Percentiles rank a stretch among this genome's conserved stretches.
phyloP scores from a whole-genome alignment of 2,888 invertebrate genomes.

The Physocephala rufipes region DNA sequence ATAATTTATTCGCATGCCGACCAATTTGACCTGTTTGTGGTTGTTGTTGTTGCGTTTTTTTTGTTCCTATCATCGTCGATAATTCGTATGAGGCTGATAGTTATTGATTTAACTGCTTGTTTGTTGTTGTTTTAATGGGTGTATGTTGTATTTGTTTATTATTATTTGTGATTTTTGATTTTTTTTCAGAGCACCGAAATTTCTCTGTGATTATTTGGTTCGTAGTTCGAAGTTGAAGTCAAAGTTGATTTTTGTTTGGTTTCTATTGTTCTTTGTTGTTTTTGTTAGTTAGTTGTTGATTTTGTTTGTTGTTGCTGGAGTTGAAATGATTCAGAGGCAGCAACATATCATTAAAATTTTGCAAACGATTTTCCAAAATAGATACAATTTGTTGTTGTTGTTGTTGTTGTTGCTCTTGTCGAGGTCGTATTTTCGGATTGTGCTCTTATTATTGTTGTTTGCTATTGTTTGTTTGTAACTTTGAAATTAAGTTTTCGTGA shows the following conservation, averaged over 20 bases:
- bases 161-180: slow-evolving; percentile 17
- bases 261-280: slow-evolving; percentile 37
- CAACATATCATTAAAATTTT: slow-evolving; percentile 38
- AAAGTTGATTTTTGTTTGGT: neutral
- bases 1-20: slow-evolving; percentile 46
- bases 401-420: slow-evolving; percentile 12
- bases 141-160: no score
- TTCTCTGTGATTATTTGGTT: neutral
- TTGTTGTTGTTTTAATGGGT: neutral
- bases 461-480: slow-evolving; percentile 12
- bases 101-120: neutral
- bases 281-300: slow-evolving; percentile 44
- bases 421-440: no score
- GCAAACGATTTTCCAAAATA: slow-evolving; percentile 36
- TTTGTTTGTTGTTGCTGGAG: slow-evolving; percentile 40
- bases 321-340: slow-evolving; percentile 19
- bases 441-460: slow-evolving; percentile 13
- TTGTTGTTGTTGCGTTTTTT: neutral
- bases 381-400: slow-evolving; percentile 22
- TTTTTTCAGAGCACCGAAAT: slow-evolving; percentile 21
- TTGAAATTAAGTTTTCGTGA: slow-evolving; percentile 35
- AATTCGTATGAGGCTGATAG: neutral
- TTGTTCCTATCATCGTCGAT: neutral
- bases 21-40: slow-evolving; percentile 40
- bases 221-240: slow-evolving; percentile 24